These are phyloP conservation scores for Cerastis leucographa DNA, from an alignment of 2,888 invertebrate genomes.

Conservation along the genomic window DNA sequence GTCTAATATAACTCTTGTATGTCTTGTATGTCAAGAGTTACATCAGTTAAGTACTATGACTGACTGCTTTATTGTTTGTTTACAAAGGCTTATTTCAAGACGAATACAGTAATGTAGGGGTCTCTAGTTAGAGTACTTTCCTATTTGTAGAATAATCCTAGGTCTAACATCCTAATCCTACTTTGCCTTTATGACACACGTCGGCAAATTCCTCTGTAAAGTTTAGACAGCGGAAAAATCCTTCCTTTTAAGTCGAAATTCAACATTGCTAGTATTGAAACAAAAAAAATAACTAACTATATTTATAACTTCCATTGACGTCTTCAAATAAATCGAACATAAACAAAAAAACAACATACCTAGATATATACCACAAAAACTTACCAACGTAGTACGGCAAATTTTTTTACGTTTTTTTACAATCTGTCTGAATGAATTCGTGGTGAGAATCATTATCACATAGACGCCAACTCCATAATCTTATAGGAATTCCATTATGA, in stretches of 20 bases:
- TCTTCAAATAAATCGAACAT: slow-evolving; percentile 15
- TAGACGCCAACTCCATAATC: slow-evolving; percentile 20
- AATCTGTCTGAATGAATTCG: neutral
- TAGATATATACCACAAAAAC: slow-evolving; percentile 31
- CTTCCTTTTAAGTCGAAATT: neutral
- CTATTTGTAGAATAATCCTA: neutral
- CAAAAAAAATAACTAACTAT: neutral
- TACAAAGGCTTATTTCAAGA: neutral
- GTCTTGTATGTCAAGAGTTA: no score
- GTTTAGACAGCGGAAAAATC: neutral
- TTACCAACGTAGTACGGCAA: neutral
- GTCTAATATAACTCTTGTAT: neutral
- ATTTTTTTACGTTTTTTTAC: slow-evolving; percentile 30
- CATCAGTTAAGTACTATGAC: neutral
- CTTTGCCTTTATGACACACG: neutral
- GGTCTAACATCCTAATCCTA: neutral
- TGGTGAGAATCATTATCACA: slow-evolving; percentile 26
- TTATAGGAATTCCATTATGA: slow-evolving; percentile 17
- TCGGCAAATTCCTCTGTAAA: neutral
- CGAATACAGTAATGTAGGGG: neutral
- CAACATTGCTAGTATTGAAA: neutral
- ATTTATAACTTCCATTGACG: slow-evolving; percentile 23
- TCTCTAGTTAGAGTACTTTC: neutral
- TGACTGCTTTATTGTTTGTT: neutral
- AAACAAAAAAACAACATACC: slow-evolving; percentile 17